Evolutionary conservation across 1,140 invertebrate species (phyloP).

Genomic region (Temnothorax curvispinosus): DNA sequence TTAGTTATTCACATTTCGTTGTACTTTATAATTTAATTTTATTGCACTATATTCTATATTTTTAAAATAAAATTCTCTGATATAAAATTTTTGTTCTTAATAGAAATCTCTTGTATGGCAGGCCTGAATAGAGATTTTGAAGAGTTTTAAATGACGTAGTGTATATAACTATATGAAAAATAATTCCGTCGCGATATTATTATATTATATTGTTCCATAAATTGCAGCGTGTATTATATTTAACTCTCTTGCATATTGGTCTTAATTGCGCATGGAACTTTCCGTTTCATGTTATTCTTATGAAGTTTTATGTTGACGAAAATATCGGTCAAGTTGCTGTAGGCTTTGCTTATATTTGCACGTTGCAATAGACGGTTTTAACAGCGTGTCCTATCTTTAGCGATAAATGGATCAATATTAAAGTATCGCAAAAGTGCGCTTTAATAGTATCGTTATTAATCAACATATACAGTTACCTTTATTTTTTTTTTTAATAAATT

Average conservation of each 20-base stretch:
- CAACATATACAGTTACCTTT: neutral
- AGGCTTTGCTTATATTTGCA: slow-evolving; percentile 3
- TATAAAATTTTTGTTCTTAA: neutral
- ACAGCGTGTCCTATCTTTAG: neutral
- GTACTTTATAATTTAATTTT: slow-evolving; percentile 7
- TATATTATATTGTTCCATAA: slow-evolving; percentile 12
- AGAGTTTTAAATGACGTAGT: neutral
- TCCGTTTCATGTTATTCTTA: neutral
- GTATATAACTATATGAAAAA: neutral
- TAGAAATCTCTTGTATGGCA: neutral
- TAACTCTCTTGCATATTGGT: neutral
- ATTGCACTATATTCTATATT: neutral
- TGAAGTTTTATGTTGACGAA: slow-evolving; percentile 11
- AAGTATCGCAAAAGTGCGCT: neutral
- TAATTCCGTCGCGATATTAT: neutral
- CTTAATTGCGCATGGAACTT: slow-evolving; percentile 11
- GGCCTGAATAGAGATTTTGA: neutral
- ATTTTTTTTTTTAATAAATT: neutral
- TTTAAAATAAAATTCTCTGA: neutral
- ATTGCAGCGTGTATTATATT: slow-evolving; percentile 7
- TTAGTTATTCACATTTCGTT: neutral
- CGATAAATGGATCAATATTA: slow-evolving; percentile 26
- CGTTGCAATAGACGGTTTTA: slow-evolving; percentile 9
- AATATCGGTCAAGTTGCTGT: slow-evolving; percentile 24
- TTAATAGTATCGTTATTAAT: neutral